These are phyloP conservation scores for Empis stercorea DNA, from an alignment of 2,888 invertebrate species.

Conservation along the genomic window DNA sequence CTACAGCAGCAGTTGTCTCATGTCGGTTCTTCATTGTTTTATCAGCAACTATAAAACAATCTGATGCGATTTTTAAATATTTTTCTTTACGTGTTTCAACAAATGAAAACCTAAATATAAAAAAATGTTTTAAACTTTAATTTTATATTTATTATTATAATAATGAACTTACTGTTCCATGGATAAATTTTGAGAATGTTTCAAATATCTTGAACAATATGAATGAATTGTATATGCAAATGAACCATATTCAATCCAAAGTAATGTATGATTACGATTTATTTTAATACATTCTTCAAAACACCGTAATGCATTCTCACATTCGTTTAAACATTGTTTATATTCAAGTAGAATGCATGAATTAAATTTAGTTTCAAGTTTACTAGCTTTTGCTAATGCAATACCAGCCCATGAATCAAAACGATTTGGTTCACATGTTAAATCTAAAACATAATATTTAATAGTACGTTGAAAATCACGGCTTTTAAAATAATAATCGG, in stretches of 20 bases:
- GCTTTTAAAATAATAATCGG: slow-evolving; percentile 85
- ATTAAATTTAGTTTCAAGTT: slow-evolving; percentile 68
- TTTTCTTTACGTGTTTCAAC: slow-evolving; percentile 65
- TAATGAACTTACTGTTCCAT: slow-evolving; percentile 45
- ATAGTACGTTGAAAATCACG: slow-evolving; percentile 62
- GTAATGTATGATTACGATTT: slow-evolving; percentile 55
- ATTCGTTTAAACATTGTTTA: slow-evolving; percentile 52
- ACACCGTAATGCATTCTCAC: slow-evolving; percentile 63
- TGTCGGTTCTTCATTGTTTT: slow-evolving; percentile 41
- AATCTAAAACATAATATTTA: slow-evolving; percentile 70
- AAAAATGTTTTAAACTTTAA: neutral
- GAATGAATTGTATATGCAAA: slow-evolving; percentile 85
- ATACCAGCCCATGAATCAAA: slow-evolving; percentile 90
- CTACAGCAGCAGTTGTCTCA: slow-evolving; percentile 10
- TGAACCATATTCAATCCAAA: slow-evolving; percentile 86
- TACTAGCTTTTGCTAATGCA: slow-evolving; percentile 64
- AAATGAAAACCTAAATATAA: slow-evolving; percentile 43
- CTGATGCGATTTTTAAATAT: slow-evolving; percentile 63
- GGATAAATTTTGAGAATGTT: slow-evolving; percentile 63
- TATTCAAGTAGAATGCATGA: slow-evolving; percentile 50
- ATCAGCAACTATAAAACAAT: slow-evolving; percentile 63
- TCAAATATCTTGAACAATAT: slow-evolving; percentile 73
- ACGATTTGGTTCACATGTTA: slow-evolving; percentile 64
- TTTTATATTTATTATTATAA: neutral
- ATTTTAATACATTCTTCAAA: slow-evolving; percentile 68